phyloP scores from a whole-genome alignment of 2,888 invertebrate species.

The Odontocolon sp. region DNA sequence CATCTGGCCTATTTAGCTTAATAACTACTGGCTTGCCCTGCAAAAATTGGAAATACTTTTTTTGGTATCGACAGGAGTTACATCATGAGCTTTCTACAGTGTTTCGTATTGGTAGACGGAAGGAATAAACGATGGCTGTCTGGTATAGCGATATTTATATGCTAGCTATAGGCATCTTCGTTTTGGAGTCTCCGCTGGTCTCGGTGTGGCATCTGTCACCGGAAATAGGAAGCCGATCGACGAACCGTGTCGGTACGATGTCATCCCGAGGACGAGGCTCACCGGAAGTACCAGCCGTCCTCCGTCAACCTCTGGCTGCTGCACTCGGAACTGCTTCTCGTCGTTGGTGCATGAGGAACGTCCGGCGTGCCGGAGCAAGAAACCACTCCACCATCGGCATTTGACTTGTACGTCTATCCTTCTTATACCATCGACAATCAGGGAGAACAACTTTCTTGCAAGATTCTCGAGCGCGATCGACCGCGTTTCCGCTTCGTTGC shows the following conservation, averaged over 20 bases:
- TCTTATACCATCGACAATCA: not conserved
- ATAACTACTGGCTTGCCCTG: no score
- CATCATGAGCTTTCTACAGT: no score
- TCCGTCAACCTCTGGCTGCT: constrained; percentile 23
- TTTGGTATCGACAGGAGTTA: no score
- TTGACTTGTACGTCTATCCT: constrained; percentile 31
- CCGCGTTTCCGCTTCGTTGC: constrained; percentile 48
- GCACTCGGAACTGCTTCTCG: constrained; percentile 44
- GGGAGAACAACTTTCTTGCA: constrained; percentile 50
- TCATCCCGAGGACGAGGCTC: constrained; percentile 51
- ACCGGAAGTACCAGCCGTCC: constrained; percentile 50
- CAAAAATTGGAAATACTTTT: no score
- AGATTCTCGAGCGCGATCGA: constrained; percentile 51
- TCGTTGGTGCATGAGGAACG: constrained; percentile 45
- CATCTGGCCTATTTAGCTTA: no score
- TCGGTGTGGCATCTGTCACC: constrained; percentile 63
- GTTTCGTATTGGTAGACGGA: not conserved
- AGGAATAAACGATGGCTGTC: constrained; percentile 57
- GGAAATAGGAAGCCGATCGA: constrained; percentile 65
- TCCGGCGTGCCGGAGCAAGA: constrained; percentile 26
- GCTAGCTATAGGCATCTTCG: constrained; percentile 33
- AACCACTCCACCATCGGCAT: constrained; percentile 20
- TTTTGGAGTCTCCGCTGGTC: constrained; percentile 48
- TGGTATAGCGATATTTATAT: constrained; percentile 16
- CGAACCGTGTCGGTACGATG: constrained; percentile 63